Evolutionary conservation across 2,888 invertebrate species (phyloP), one percentile per base, ranked within the genome.

Genomic region (Ormyrus pomaceus): DNA sequence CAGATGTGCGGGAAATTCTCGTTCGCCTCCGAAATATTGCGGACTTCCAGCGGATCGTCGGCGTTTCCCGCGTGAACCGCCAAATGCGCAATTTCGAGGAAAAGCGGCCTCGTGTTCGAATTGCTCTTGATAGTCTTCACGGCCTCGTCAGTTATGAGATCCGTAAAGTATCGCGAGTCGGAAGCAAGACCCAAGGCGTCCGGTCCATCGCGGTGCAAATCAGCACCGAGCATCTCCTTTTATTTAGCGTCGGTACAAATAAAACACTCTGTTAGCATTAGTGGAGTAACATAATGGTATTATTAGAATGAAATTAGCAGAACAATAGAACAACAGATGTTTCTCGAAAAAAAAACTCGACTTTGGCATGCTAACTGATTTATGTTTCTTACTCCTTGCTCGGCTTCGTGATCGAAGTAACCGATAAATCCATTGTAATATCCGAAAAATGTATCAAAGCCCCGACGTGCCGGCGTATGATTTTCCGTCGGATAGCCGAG

Each of bases 361-460:
- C 19, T 19, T 19, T 19, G 19, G 19, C 19, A 19, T 2, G 19
- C 19, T 2, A 19, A 19, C 19, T 19, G 19, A 19, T 19, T 19
- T 19, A 19, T 19, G 19, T 19, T 19, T 19, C 19, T 50, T 13
- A 8, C 34, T n/a, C 53, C 50, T 2, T 2, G 45, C 45, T 6
- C 48, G 19, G 72, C 19, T 48, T 45, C 50, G 62, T 79, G 93
- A 85, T 95, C 94, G 87, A 93, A 96, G 87, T 98, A 98, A 88
- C 96, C 96, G 79, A 96, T 94, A 83, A 93, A 94, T 2, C 96
- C 97, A 80, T 94, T 95, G 92, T 95, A 95, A 88, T 96, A 97
- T 1, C 98, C 98, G 87, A 94, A 96, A 88, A 97, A 96, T 6
- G 93, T 92, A 84, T 96, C 94, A 87, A 96, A 98, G 5, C 97